A percentile compares a stretch with the other conserved stretches of the same genome.
These are phyloP conservation scores for Chorisops tibialis DNA, from an alignment of 2,888 invertebrate genomes.

Conservation along the genomic window DNA sequence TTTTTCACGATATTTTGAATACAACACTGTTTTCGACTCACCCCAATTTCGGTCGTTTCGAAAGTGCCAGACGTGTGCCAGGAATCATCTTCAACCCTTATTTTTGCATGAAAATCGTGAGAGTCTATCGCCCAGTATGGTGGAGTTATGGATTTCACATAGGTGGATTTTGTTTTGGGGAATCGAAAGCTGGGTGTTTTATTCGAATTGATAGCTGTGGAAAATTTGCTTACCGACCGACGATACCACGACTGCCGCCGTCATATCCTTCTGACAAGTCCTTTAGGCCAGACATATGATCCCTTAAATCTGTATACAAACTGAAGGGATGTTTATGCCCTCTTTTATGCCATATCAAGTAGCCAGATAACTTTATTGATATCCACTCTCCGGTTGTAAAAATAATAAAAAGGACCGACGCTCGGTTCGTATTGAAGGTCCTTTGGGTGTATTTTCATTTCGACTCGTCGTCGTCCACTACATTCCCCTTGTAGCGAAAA, in stretches of 20 bases:
- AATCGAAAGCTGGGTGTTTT: no score
- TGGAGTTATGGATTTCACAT: no score
- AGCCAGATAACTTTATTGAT: slow-evolving; percentile 32
- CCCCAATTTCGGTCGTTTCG: slow-evolving; percentile 8
- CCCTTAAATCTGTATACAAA: slow-evolving; percentile 1
- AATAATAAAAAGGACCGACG: slow-evolving; percentile 15
- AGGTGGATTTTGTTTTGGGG: no score
- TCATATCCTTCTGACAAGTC: not conserved
- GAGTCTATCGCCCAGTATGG: slow-evolving; percentile 8
- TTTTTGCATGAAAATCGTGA: not conserved
- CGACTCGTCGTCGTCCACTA: not conserved
- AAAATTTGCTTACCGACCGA: no score
- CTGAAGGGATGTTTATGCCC: slow-evolving; percentile 26
- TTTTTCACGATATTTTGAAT: not conserved
- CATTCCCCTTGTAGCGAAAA: not conserved
- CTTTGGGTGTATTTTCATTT: not conserved
- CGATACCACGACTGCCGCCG: no score
- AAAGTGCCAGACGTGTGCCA: slow-evolving; percentile 3
- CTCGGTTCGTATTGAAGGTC: not conserved
- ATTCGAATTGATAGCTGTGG: slow-evolving; percentile 17
- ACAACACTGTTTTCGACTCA: slow-evolving; percentile 1
- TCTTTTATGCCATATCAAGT: slow-evolving; percentile 25
- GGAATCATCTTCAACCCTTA: slow-evolving; percentile 17
- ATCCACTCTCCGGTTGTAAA: slow-evolving; percentile 28
- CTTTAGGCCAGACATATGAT: slow-evolving; percentile 14